These are phyloP conservation scores for Spodoptera picta DNA, from an alignment of 2,888 invertebrate genomes.

Conservation along the genomic window DNA sequence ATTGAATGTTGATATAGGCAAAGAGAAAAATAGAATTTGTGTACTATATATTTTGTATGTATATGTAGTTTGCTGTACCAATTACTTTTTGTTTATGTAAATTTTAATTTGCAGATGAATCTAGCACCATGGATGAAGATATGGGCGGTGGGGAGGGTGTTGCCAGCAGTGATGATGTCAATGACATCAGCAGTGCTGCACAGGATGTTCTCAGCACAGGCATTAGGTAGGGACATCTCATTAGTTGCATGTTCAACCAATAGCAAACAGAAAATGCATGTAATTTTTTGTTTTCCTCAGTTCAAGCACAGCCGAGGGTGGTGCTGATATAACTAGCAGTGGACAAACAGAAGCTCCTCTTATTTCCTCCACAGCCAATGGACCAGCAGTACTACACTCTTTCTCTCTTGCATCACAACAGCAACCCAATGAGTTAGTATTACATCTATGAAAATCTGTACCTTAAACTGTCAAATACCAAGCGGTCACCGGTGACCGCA, in stretches of 20 bases:
- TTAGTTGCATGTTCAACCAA: background rate
- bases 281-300: conserved; percentile 58
- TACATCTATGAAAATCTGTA: background rate
- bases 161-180: conserved; percentile 86
- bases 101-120: conserved; percentile 73
- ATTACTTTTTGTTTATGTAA: background rate
- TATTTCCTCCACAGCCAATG: conserved; percentile 83
- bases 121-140: conserved; percentile 87
- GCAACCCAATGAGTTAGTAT: conserved; percentile 80
- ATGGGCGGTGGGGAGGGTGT: conserved; percentile 86
- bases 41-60: background rate
- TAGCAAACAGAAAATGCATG: background rate
- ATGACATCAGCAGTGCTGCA: conserved; percentile 85
- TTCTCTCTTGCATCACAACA: conserved; percentile 78
- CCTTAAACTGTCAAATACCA: no score
- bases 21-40: no score
- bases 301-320: conserved; percentile 84
- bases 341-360: conserved; percentile 80
- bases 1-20: no score
- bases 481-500: no score
- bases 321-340: conserved; percentile 83
- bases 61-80: background rate
- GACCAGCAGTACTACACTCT: conserved; percentile 78
- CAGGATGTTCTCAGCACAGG: conserved; percentile 81
- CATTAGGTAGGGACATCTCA: conserved; percentile 71